Percentiles rank a stretch among this genome's conserved stretches.
phyloP scores from a whole-genome alignment of 2,113 vertebrate genomes.

The Callospermophilus lateralis region DNA sequence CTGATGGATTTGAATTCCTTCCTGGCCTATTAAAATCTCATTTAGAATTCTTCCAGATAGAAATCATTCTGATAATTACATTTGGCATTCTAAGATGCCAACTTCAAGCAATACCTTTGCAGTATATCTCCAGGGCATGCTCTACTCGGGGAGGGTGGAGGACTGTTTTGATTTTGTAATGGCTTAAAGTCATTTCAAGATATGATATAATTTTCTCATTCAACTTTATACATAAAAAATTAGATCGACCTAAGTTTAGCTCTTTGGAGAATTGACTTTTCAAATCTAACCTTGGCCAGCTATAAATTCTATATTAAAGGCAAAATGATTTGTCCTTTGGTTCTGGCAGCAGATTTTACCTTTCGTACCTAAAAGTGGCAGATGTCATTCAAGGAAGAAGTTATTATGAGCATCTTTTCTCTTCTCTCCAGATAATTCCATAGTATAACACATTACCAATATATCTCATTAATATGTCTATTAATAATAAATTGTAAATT shows the following conservation, averaged over 20 bases:
- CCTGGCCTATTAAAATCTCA: constrained; percentile 65
- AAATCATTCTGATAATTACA: constrained; percentile 63
- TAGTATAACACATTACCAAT: background rate
- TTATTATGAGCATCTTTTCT: background rate
- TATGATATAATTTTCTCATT: constrained; percentile 67
- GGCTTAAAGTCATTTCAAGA: constrained; percentile 73
- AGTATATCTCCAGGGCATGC: background rate
- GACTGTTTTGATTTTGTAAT: constrained; percentile 75
- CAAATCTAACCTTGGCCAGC: constrained; percentile 67
- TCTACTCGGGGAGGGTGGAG: background rate
- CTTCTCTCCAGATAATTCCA: background rate
- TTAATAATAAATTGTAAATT: background rate
- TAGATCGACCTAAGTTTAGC: constrained; percentile 72
- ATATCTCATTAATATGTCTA: background rate
- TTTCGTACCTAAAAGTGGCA: constrained; percentile 32
- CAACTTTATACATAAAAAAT: constrained; percentile 79
- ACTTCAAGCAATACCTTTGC: constrained; percentile 50
- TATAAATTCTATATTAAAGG: constrained; percentile 51
- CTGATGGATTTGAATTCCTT: constrained; percentile 41
- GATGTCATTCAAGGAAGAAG: constrained; percentile 6
- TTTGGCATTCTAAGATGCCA: constrained; percentile 44
- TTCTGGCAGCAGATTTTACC: constrained; percentile 36
- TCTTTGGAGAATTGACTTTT: constrained; percentile 72
- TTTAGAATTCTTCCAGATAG: constrained; percentile 65
- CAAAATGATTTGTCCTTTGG: background rate